phyloP scores from a whole-genome alignment of 2,888 invertebrate genomes.

The Ferdinandea cuprea region DNA sequence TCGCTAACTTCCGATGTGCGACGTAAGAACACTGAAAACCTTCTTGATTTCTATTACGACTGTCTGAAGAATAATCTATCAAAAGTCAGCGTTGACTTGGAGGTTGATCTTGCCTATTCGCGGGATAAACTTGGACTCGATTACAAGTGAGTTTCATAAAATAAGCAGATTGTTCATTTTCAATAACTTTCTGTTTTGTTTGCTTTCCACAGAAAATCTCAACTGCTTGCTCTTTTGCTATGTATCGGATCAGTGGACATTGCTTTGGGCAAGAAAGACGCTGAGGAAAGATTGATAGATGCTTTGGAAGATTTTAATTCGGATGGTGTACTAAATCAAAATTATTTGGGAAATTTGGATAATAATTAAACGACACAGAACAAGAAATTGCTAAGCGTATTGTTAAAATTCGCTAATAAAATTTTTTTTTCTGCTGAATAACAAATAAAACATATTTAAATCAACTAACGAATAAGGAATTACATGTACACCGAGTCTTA shows the following conservation, averaged over 20 bases:
- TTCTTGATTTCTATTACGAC: slow-evolving; percentile 89
- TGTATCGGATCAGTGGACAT: slow-evolving; percentile 93
- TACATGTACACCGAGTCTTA: slow-evolving; percentile 13
- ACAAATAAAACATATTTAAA: slow-evolving; percentile 11
- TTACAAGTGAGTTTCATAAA: slow-evolving; percentile 81
- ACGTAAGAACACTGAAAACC: slow-evolving; percentile 85
- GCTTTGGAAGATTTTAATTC: slow-evolving; percentile 89
- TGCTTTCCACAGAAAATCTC: slow-evolving; percentile 84
- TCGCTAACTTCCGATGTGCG: slow-evolving; percentile 89
- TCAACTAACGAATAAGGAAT: too few relatives aligned
- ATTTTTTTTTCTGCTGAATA: slow-evolving; percentile 46
- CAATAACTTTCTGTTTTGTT: background rate
- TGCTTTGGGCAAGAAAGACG: slow-evolving; percentile 89
- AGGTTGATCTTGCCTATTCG: slow-evolving; percentile 84
- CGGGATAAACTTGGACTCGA: slow-evolving; percentile 84
- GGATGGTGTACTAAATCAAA: slow-evolving; percentile 86
- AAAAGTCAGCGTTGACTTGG: slow-evolving; percentile 86
- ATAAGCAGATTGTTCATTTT: background rate
- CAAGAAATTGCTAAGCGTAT: background rate
- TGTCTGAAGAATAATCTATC: slow-evolving; percentile 86
- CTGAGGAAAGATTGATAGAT: slow-evolving; percentile 89
- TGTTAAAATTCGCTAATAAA: slow-evolving; percentile 21
- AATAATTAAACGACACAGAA: slow-evolving; percentile 45
- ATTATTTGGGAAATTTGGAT: slow-evolving; percentile 62
- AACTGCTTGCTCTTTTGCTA: slow-evolving; percentile 89